Conservation (phyloP, 2,113 vertebrate genomes). For the Scalopus aquaticus region DNA sequence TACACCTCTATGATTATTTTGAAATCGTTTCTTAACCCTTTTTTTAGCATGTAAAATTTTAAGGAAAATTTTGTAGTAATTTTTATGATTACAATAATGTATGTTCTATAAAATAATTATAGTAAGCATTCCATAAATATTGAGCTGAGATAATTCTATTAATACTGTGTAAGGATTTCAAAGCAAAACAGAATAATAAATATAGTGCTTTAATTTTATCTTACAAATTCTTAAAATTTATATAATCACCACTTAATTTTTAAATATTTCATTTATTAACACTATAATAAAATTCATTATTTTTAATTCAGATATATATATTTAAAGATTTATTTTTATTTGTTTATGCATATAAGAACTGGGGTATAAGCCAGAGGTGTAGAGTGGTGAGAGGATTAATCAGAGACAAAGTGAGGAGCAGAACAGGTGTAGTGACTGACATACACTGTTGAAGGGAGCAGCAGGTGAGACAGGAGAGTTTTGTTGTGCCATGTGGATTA, state of each 20-base stretch:
- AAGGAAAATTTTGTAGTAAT: neutral
- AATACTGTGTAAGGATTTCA: neutral
- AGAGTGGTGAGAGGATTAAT: too few species aligned
- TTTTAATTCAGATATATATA: neutral
- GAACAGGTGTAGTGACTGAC: too few species aligned
- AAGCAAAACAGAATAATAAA: neutral
- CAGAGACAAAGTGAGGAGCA: too few species aligned
- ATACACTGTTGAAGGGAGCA: too few species aligned
- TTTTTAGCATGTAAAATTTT: neutral
- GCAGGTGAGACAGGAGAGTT: too few species aligned
- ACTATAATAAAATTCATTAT: neutral
- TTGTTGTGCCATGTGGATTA: too few species aligned
- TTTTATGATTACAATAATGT: neutral
- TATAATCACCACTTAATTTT: neutral
- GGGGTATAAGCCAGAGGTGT: too few species aligned
- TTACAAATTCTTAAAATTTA: neutral
- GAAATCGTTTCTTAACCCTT: conserved; percentile 49
- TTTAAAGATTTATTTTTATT: neutral
- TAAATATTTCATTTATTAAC: neutral
- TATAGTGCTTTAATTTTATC: neutral
- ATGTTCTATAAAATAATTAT: neutral
- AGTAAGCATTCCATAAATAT: neutral
- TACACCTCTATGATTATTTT: conserved; percentile 21
- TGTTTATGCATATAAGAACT: too few species aligned
- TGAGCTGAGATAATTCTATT: neutral